phyloP scores from a whole-genome alignment of 2,888 invertebrate genomes.

The Cenopis cana region DNA sequence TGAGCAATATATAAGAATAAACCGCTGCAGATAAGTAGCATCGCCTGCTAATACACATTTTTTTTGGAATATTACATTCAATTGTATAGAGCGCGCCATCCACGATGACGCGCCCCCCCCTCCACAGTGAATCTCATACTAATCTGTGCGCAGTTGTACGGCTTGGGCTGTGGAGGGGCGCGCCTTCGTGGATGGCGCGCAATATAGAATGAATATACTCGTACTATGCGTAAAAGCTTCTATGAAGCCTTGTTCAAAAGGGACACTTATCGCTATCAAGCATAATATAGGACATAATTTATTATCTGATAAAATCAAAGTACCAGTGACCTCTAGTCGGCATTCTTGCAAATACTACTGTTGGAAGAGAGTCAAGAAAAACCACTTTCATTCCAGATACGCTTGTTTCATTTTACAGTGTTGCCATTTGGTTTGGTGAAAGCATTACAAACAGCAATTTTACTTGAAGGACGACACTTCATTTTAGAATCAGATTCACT shows the following conservation, averaged over 20 bases:
- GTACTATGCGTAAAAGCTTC: background rate
- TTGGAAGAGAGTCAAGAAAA: background rate
- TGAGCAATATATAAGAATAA: background rate
- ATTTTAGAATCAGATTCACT: no score
- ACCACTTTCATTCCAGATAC: background rate
- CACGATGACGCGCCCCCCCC: no score
- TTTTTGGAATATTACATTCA: no score
- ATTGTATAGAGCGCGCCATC: no score
- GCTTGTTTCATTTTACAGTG: background rate
- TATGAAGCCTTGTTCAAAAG: background rate
- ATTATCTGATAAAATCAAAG: background rate
- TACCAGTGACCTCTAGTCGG: background rate
- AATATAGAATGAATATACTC: no score
- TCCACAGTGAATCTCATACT: no score
- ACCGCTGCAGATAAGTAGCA: background rate
- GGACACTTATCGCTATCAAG: background rate
- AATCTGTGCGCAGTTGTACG: no score
- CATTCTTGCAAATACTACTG: background rate
- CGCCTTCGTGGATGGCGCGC: no score
- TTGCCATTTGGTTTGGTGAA: background rate
- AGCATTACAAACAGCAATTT: background rate
- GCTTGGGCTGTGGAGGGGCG: no score
- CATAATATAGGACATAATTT: background rate
- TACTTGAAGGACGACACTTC: no score
- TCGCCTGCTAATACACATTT: background rate